Evolutionary conservation across 2,113 vertebrate species (phyloP), one percentile per base, ranked within the genome.

Genomic region (Rhinolophus sinicus): DNA sequence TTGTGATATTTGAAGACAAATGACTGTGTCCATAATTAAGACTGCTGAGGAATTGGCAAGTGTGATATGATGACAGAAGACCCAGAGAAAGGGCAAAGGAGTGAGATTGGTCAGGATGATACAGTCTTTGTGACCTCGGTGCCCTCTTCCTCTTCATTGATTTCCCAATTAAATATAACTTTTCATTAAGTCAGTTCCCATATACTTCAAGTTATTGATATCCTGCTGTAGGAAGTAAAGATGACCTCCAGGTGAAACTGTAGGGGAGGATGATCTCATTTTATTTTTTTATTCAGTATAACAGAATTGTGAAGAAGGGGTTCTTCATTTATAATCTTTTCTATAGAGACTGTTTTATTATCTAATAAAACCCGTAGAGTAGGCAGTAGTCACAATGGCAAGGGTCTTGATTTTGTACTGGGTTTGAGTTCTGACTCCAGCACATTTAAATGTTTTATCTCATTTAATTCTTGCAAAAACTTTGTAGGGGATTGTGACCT

Each of bases 1-100:
- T 97, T 98, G 97, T 98, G 98, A 98, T 98, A 98, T 98, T 98
- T 98, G 98, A 99, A 98, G 98, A 98, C 97, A 98, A 99, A 98
- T 98, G 98, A 90, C 98, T 96, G 78, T 97, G 97, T 90, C 98
- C 95, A 85, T 98, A 99, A 98, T 99, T 98, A 98, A 98, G 98
- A 97, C 78, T 1, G 35, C 33, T 94, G 96, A 98, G 88, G 87
- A 98, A 98, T 95, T 98, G 98, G 98, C 98, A 98, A 98, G 97
- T 98, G 95, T 98, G 98, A 98, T 97, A 97, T 94, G 98, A 98
- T 98, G 98, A 98, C 97, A 96, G 98, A 98, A 97, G 97, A 98
- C 96, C 95, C 91, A 93, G 96, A 94, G 97, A 98, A 98, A 98
- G 97, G 98, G 97, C 97, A 97, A 97, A 87, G 90, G 97, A 97